Percentiles rank a stretch among this genome's conserved stretches.
phyloP scores from a whole-genome alignment of 1,140 invertebrate genomes.

The Panonychus citri region DNA sequence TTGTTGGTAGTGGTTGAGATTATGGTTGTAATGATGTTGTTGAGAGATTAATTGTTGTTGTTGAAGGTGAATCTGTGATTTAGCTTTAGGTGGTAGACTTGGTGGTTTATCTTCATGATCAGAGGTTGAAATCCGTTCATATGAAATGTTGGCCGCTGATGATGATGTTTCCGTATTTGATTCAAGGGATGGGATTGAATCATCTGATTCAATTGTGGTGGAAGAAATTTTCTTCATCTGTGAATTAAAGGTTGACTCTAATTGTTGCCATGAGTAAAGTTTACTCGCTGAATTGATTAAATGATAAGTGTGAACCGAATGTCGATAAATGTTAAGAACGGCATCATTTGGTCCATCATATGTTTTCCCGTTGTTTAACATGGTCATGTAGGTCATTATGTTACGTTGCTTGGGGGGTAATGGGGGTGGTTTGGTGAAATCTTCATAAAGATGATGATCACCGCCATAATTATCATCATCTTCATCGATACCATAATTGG shows the following conservation, averaged over 20 bases:
- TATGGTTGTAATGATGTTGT: too few relatives aligned
- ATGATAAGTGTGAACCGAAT: constrained; percentile 56
- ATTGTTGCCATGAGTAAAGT: constrained; percentile 35
- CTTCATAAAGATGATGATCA: background rate
- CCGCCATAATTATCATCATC: background rate
- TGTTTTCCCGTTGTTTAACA: constrained; percentile 41
- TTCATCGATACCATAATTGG: background rate
- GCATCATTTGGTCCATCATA: constrained; percentile 46
- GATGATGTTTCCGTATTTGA: constrained; percentile 2
- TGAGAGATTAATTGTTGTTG: too few relatives aligned
- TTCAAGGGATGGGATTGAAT: constrained; percentile 10
- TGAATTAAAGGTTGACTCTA: constrained; percentile 26
- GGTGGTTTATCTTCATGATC: background rate
- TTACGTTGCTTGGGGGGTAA: constrained; percentile 71
- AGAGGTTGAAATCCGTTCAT: background rate
- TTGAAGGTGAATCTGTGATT: background rate
- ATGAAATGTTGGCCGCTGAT: background rate
- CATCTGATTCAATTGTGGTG: constrained; percentile 17
- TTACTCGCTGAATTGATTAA: constrained; percentile 18
- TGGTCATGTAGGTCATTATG: constrained; percentile 88
- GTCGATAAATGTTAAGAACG: constrained; percentile 40
- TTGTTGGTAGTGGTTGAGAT: too few relatives aligned
- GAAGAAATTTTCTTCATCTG: constrained; percentile 21
- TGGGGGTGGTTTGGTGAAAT: constrained; percentile 45
- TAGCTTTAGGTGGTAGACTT: background rate